These are phyloP conservation scores for Gallinago nigripennis DNA, from an alignment of 2,797 vertebrate genomes.

Conservation along the genomic window DNA sequence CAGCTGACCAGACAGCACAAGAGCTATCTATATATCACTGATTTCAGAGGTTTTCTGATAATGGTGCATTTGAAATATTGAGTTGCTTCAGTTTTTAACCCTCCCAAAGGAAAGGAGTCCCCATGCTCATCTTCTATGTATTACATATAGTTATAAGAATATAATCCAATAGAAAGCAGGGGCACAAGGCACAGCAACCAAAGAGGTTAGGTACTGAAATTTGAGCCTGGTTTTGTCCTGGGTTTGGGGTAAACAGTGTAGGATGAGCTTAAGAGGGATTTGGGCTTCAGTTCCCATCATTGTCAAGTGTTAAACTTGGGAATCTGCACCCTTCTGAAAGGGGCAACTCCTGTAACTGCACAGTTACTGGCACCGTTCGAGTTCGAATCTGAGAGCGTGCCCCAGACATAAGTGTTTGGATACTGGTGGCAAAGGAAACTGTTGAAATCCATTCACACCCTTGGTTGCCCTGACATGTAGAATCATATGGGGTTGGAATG, in stretches of 20 bases:
- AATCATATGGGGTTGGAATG: too few relatives aligned
- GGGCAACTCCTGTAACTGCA: neutral
- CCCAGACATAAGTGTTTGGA: neutral
- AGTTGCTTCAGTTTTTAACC: neutral
- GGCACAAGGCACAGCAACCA: neutral
- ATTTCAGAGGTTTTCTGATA: neutral
- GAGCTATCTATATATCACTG: neutral
- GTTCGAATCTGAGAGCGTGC: rapidly evolving
- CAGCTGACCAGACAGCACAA: neutral
- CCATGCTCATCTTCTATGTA: neutral
- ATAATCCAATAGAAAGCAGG: neutral
- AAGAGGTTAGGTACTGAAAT: neutral
- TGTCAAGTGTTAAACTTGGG: neutral
- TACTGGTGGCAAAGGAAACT: neutral
- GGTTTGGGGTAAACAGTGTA: neutral
- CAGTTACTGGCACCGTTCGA: neutral
- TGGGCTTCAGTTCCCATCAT: rapidly evolving
- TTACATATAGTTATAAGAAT: rapidly evolving
- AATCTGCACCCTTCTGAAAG: neutral
- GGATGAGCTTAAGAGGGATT: neutral
- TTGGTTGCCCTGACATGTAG: neutral
- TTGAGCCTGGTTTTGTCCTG: neutral
- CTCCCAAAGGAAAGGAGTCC: neutral
- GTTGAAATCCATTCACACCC: too few relatives aligned
- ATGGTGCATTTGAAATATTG: neutral